Conservation (phyloP, 37 sponge, comb jelly and placozoan species). For the Eunapius fragilis region DNA sequence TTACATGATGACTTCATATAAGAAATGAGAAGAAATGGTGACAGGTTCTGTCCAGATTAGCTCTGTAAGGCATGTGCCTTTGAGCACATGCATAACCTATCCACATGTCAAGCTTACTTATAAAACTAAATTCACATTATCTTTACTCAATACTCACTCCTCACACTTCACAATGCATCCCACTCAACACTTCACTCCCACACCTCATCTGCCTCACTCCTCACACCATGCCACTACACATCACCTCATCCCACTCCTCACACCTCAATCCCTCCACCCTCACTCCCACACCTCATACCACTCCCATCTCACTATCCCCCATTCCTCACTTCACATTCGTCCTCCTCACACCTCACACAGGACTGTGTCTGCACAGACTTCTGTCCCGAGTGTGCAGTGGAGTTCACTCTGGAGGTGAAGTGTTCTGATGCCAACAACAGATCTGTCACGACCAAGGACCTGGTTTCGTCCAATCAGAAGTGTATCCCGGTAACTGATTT, state of each 20-base stretch:
- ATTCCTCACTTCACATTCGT: background rate
- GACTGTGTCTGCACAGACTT: slow-evolving; percentile 91
- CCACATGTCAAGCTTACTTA: too few species aligned
- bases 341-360: slow-evolving; percentile 15
- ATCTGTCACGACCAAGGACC: slow-evolving; percentile 94
- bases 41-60: too few species aligned
- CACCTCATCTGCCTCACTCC: too few species aligned
- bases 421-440: slow-evolving; percentile 88
- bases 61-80: too few species aligned
- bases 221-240: too few species aligned
- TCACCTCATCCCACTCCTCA: background rate
- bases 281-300: background rate
- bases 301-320: background rate
- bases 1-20: too few species aligned
- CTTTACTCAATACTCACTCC: too few species aligned
- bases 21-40: too few species aligned
- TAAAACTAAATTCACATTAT: too few species aligned
- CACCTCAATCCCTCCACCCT: background rate
- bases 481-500: slow-evolving; percentile 82
- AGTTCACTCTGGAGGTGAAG: slow-evolving; percentile 95
- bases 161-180: too few species aligned
- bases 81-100: too few species aligned
- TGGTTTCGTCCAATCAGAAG: slow-evolving; percentile 79
- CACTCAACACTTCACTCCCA: too few species aligned
- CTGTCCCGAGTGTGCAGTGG: slow-evolving; percentile 95